phyloP scores from a whole-genome alignment of 2,113 vertebrate species.

The Thamnaconus septentrionalis region DNA sequence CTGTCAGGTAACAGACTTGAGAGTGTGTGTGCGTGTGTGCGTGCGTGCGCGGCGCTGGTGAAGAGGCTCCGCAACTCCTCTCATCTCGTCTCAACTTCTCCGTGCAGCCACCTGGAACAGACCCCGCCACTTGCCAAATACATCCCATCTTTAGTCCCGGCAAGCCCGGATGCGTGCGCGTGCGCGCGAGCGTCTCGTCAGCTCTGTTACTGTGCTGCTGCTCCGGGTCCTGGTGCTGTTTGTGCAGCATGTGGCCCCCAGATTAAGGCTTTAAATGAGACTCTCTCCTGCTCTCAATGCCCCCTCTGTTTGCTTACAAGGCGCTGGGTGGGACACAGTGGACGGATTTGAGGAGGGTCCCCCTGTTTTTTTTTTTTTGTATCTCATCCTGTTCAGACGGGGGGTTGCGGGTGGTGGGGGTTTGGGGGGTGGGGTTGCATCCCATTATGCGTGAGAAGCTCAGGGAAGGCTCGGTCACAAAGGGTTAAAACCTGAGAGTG shows the following conservation, averaged over 20 bases:
- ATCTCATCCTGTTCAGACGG: conserved; percentile 61
- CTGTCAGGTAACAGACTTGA: too few species aligned
- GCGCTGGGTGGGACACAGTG: conserved; percentile 57
- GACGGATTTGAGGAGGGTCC: conserved; percentile 60
- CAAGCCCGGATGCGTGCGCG: conserved; percentile 8
- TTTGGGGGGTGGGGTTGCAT: conserved; percentile 14
- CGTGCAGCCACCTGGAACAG: conserved; percentile 64
- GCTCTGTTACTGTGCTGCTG: too few species aligned
- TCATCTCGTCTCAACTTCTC: conserved; percentile 47
- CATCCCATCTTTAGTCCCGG: conserved; percentile 52
- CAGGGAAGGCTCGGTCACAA: conserved; percentile 59
- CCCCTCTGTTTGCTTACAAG: conserved; percentile 72
- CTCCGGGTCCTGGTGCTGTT: conserved; percentile 19
- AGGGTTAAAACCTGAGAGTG: conserved; percentile 76
- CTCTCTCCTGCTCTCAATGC: conserved; percentile 69
- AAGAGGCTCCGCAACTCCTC: conserved; percentile 15
- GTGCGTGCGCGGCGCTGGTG: conserved; percentile 16
- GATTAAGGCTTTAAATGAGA: conserved; percentile 70
- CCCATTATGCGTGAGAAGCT: conserved; percentile 63
- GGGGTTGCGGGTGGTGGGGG: conserved; percentile 20
- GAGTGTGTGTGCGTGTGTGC: too few species aligned
- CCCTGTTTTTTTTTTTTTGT: conserved; percentile 33
- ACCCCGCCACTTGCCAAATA: conserved; percentile 46
- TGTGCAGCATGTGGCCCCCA: conserved; percentile 67
- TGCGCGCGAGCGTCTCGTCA: conserved; percentile 4